Evolutionary conservation across 1,140 invertebrate species (phyloP), one percentile per base, ranked within the genome.

Genomic region (Pogonomyrmex barbatus): DNA sequence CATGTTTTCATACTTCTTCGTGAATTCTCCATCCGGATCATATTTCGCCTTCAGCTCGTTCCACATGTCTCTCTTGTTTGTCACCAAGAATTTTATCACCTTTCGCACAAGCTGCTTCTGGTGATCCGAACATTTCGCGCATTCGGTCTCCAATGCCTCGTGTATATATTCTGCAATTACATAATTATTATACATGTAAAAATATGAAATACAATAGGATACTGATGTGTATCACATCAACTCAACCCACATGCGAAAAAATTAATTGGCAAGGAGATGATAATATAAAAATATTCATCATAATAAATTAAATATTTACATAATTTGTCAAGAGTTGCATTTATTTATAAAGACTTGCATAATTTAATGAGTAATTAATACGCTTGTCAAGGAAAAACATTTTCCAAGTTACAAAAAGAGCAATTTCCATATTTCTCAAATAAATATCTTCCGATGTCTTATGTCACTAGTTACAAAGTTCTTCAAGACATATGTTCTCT

Each of bases 91-190:
- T 30, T 94, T 94, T 45, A 96, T 95, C 0, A 96, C 95, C 86
- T 95, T 96, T 14, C 95, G 93, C 0, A 95, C 92, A 14, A 95
- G 95, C 0, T 95, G 87, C 62, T 94, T 95, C 88, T 97, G 97
- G 33, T 93, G 94, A 2, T 96, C 95, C 36, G 95, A 96, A 84
- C 97, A 97, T 92, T 97, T 97, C 9, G 81, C 88, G 88, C 97
- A 97, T 4, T 95, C 96, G 0, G 96, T 96, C 84, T 96, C 93
- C 8, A 97, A 85, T 1, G 96, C 97, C 52, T 97, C 97, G 6
- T 95, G 95, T 1, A 97, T 91, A 2, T 95, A 67, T n/a, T 93
- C 96, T 96, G 91, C 30, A 92, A 89, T 82, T 71, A 17, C 85
- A 33, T 33, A 5, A 50, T 77, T 45, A 60, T 77, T 63, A 77